phyloP scores from a whole-genome alignment of 2,888 invertebrate genomes.

The Clitarchus hookeri region DNA sequence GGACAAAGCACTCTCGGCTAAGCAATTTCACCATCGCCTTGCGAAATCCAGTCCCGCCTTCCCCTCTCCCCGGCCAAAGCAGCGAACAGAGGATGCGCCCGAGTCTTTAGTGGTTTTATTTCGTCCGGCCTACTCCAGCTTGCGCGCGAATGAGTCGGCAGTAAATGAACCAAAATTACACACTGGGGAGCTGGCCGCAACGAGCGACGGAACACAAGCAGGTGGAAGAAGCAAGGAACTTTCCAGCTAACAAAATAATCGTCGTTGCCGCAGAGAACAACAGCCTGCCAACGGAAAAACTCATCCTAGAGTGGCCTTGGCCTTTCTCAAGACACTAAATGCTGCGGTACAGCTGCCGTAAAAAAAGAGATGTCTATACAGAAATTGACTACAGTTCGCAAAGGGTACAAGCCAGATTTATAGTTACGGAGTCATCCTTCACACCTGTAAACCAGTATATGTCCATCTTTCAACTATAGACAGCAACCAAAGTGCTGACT shows the following conservation, averaged over 20 bases:
- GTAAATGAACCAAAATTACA: conserved; percentile 14
- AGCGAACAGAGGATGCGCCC: neutral
- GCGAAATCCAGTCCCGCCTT: neutral
- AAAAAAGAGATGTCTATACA: no score
- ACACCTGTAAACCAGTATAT: no score
- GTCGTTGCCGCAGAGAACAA: neutral
- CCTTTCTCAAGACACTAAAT: neutral
- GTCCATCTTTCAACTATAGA: no score
- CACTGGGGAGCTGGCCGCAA: neutral
- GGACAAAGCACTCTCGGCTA: no score
- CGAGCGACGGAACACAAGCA: no score
- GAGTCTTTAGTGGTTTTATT: neutral
- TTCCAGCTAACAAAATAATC: neutral
- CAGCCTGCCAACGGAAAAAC: neutral
- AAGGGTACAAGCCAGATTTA: no score
- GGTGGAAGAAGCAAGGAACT: no score
- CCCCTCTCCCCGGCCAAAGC: neutral
- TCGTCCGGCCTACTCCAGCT: neutral
- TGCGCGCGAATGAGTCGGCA: neutral
- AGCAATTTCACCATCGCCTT: no score
- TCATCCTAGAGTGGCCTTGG: neutral
- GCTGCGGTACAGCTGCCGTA: neutral
- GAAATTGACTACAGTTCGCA: no score
- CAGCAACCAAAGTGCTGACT: no score
- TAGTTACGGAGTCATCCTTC: no score